These are phyloP conservation scores for Sabellastarte sp. DNA, from an alignment of 2,888 invertebrate species.

Conservation along the genomic window DNA sequence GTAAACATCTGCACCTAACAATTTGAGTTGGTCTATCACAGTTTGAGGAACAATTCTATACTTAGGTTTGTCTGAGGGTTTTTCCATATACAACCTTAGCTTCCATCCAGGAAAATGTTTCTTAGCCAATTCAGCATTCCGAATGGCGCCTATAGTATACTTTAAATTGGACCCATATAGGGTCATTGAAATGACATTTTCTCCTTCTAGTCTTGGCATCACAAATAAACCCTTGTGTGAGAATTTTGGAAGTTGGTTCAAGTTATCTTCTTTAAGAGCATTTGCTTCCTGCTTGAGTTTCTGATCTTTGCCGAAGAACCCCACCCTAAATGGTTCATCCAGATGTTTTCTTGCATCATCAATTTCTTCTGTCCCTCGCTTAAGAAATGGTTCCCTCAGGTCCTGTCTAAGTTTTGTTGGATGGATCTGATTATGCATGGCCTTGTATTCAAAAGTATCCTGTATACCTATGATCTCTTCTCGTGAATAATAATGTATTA, in stretches of 20 bases:
- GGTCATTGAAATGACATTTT: conserved; percentile 12
- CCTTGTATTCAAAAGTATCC: too few species aligned
- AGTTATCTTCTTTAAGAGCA: neutral
- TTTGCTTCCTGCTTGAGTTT: neutral
- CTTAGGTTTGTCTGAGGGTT: conserved; percentile 5
- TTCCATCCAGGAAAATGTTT: conserved; percentile 32
- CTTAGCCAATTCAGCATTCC: conserved; percentile 26
- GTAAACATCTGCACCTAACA: conserved; percentile 23
- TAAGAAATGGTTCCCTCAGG: neutral
- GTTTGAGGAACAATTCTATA: conserved; percentile 20
- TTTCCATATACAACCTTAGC: conserved; percentile 28
- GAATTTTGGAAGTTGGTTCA: too few species aligned
- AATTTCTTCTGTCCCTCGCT: too few species aligned
- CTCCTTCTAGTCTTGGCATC: neutral
- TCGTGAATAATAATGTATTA: too few species aligned
- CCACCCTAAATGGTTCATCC: too few species aligned
- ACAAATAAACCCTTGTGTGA: neutral
- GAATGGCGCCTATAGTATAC: conserved; percentile 26
- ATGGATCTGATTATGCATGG: too few species aligned
- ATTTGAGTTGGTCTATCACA: conserved; percentile 16
- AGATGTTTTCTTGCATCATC: too few species aligned
- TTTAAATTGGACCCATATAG: conserved; percentile 7
- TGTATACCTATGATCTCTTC: too few species aligned
- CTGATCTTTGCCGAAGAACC: neutral
- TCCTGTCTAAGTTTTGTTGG: neutral